These are phyloP conservation scores for Pogoniulus pusillus DNA, from an alignment of 2,797 vertebrate genomes.

Conservation along the genomic window DNA sequence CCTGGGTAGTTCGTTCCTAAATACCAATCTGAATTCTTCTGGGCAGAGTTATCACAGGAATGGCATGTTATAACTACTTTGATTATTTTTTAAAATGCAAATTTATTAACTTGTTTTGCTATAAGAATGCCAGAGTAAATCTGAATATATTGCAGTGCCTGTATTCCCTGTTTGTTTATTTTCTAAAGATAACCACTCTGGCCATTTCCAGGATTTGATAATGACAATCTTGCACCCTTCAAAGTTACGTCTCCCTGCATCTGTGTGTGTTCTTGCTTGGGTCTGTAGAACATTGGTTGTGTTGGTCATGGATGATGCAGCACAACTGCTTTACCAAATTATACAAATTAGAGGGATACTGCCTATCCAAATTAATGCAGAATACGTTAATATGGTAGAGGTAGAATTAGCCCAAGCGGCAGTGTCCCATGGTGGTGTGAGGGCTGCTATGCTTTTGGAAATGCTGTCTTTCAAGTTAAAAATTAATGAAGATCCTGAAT, in stretches of 20 bases:
- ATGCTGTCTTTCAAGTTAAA: neutral
- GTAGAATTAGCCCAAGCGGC: neutral
- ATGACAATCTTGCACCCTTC: neutral
- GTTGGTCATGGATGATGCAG: neutral
- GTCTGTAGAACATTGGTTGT: neutral
- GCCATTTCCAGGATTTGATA: neutral
- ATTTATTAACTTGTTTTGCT: neutral
- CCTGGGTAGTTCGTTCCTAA: neutral
- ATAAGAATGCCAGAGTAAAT: neutral
- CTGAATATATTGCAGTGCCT: neutral
- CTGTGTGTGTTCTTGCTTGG: neutral
- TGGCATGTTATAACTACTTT: neutral
- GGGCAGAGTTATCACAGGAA: neutral
- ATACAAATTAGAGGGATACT: neutral
- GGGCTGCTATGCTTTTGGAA: neutral
- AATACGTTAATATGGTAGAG: neutral
- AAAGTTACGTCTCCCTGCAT: neutral
- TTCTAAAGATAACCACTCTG: neutral
- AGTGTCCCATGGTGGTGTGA: rapidly evolving
- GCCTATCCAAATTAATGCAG: neutral
- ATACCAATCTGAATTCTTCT: neutral
- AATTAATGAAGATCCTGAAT: neutral
- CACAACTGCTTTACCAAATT: neutral
- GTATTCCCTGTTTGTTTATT: neutral
- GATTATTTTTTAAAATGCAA: neutral